Conservation (phyloP, 23 tunicate genomes). For the Halocynthia roretzi region DNA sequence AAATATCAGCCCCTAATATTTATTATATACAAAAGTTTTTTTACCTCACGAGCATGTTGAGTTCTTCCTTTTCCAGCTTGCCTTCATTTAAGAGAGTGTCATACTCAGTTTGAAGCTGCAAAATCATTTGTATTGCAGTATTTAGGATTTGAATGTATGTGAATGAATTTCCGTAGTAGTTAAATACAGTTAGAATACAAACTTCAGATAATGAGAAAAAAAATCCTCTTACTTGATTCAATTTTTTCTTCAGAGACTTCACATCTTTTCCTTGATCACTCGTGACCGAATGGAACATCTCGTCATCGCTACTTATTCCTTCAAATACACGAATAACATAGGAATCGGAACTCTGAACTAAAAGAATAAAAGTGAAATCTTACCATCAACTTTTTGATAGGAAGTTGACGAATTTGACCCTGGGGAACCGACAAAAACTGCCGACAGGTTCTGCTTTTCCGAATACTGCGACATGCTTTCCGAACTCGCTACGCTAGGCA, state of each 20-base stretch:
- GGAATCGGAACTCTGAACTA: background rate
- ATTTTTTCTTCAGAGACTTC: background rate
- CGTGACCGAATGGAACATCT: constrained; percentile 70
- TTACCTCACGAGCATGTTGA: constrained; percentile 24
- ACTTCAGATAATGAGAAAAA: too few relatives aligned
- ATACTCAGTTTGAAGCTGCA: constrained; percentile 23
- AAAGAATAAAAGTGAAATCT: background rate
- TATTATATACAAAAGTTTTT: too few relatives aligned
- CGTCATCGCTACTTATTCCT: constrained; percentile 54
- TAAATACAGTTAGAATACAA: background rate
- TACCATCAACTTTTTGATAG: constrained; percentile 26
- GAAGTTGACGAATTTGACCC: constrained; percentile 18
- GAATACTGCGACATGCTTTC: background rate
- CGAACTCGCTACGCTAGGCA: background rate
- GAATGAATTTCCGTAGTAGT: too few relatives aligned
- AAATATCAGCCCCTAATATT: background rate
- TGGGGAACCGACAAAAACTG: constrained; percentile 5
- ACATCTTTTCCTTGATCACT: constrained; percentile 26
- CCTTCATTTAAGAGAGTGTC: constrained; percentile 10
- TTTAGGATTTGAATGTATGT: too few relatives aligned
- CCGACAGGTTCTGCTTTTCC: background rate
- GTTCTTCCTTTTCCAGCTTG: constrained; percentile 20
- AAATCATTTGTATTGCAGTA: background rate
- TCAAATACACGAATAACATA: constrained; percentile 7
- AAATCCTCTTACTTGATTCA: background rate